These are phyloP conservation scores for Lepus oiostolus DNA, from an alignment of 2,797 vertebrate species.

Conservation along the genomic window DNA sequence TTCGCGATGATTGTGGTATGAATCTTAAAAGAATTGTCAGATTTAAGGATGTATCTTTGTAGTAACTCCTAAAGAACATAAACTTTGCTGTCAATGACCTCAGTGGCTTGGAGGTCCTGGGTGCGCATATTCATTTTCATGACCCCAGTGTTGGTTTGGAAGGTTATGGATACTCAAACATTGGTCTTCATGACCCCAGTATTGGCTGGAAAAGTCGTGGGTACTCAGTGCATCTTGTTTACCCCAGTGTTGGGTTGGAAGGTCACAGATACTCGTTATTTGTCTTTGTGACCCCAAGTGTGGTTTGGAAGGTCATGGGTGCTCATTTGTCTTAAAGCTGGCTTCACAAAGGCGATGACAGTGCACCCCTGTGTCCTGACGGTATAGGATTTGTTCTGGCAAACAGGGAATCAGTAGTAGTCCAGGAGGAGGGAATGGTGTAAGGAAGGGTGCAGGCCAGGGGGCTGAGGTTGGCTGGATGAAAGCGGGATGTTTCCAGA, in stretches of 20 bases:
- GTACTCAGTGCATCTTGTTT: too few species aligned
- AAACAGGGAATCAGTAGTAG: neutral
- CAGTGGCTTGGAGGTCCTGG: too few species aligned
- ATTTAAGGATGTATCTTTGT: neutral
- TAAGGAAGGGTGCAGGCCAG: neutral
- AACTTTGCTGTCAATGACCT: neutral
- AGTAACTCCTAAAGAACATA: neutral
- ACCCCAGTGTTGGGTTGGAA: too few species aligned
- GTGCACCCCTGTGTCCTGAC: neutral
- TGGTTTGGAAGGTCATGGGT: neutral
- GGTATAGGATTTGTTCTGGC: neutral
- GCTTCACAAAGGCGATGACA: constrained; percentile 13
- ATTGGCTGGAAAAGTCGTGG: too few species aligned
- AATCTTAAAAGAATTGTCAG: neutral
- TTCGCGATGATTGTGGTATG: neutral
- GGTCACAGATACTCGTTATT: too few species aligned
- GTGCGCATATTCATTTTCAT: too few species aligned
- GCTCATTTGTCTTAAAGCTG: neutral
- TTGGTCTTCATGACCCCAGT: too few species aligned
- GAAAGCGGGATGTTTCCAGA: neutral
- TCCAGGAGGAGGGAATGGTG: neutral
- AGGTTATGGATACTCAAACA: too few species aligned
- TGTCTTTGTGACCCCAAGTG: neutral
- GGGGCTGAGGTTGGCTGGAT: neutral
- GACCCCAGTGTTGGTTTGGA: too few species aligned